These are phyloP conservation scores for Himalopsyche japonica DNA, from an alignment of 2,888 invertebrate species.

Conservation along the genomic window DNA sequence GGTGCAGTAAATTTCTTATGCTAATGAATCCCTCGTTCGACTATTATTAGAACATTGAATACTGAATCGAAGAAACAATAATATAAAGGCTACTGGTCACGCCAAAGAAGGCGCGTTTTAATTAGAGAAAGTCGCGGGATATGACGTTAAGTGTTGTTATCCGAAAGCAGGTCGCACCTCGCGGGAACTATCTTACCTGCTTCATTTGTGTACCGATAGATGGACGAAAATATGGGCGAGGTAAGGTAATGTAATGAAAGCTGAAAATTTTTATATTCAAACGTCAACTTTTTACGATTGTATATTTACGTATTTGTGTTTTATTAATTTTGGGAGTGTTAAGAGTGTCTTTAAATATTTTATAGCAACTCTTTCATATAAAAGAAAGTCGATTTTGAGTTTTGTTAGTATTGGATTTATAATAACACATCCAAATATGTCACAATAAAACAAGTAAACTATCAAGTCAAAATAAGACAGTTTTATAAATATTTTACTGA, in stretches of 20 bases:
- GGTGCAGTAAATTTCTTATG: too few species aligned
- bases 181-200: not conserved
- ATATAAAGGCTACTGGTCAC: not conserved
- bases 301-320: too few species aligned
- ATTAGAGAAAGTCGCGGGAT: not conserved
- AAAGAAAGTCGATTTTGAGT: too few species aligned
- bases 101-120: constrained; percentile 14
- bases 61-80: not conserved
- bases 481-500: too few species aligned
- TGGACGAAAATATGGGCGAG: not conserved
- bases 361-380: too few species aligned
- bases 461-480: too few species aligned
- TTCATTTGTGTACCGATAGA: not conserved
- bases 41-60: not conserved
- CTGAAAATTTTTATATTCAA: not conserved
- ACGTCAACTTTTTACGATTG: too few species aligned
- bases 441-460: too few species aligned
- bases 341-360: too few species aligned
- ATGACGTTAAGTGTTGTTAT: not conserved
- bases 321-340: too few species aligned
- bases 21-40: not conserved
- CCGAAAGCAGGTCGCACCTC: not conserved
- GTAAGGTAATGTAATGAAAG: not conserved
- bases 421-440: too few species aligned
- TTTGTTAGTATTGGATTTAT: too few species aligned